Evolutionary conservation across 2,797 vertebrate genomes (phyloP).

Genomic region (Agapornis canus): DNA sequence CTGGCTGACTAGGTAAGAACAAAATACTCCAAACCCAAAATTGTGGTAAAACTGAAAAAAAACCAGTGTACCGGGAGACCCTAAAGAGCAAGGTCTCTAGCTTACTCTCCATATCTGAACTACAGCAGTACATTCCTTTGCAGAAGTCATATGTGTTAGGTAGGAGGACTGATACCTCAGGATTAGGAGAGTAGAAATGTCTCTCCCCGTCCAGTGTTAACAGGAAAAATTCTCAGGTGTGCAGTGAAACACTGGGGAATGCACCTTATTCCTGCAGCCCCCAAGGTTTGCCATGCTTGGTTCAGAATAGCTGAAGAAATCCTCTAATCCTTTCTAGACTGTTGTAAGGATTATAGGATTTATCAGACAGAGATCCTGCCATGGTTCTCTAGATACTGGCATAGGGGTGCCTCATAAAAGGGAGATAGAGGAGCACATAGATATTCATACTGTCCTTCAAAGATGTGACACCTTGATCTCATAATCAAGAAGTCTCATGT

Average conservation of each 20-base stretch:
- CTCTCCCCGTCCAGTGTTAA: not conserved
- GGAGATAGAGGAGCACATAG: not conserved
- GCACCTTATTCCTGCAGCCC: not conserved
- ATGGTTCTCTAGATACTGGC: not conserved
- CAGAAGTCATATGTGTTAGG: not conserved
- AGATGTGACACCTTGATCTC: not conserved
- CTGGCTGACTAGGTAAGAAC: not conserved
- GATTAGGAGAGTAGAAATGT: not conserved
- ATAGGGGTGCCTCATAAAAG: not conserved
- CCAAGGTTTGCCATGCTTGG: not conserved
- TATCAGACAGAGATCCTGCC: not conserved
- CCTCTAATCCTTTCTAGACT: not conserved
- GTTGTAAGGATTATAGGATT: not conserved
- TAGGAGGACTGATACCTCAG: not conserved
- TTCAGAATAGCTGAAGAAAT: not conserved
- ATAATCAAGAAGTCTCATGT: not conserved
- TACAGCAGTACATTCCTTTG: not conserved
- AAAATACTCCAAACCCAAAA: not conserved
- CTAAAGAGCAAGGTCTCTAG: not conserved
- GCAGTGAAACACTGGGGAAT: not conserved
- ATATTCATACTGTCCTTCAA: conserved; percentile 44
- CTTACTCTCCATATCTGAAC: not conserved
- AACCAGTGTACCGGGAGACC: not conserved
- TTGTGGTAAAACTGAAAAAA: not conserved
- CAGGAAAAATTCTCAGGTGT: not conserved